Base-by-base conservation (phyloP, 1,140 invertebrate species). In the Polypedilum vanderplanki region DNA sequence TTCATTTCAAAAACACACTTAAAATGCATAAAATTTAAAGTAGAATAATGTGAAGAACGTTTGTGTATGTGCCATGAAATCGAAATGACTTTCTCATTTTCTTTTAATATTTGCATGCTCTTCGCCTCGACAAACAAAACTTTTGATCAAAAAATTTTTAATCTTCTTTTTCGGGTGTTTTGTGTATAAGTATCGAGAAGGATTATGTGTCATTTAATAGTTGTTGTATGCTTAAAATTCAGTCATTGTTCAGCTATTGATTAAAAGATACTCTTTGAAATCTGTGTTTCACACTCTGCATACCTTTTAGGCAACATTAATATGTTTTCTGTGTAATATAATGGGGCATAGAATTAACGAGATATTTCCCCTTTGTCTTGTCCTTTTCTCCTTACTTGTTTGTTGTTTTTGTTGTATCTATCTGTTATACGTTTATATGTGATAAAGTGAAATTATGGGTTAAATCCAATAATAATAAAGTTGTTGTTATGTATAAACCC, bases 301-400 rank as follows among this genome's bases (percentile, higher is more conserved):
- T 57, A 57, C 46, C 46, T 57, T n/a, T 57, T 57, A 57, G 46
- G 46, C 46, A 46, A n/a, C n/a, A n/a, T 15, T 57, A 57, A 57
- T n/a, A 57, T 15, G 15, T 57, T 57, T 57, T 57, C 46, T 57
- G n/a, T 57, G 46, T 57, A 57, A 57, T 57, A 57, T 46, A 46
- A 10, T 15, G n/a, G 15, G 46, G 46, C 46, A 57, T 57, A 57
- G 15, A 57, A 57, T 57, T 57, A 57, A 57, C 46, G 46, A 57
- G 46, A 33, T 57, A n/a, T 15, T 57, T 57, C 46, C 24, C 24
- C 15, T 57, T 57, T 57, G 46, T 57, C 46, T 12, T 57, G n/a
- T n/a, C 12, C 12, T 57, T 57, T 57, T 12, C 15, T 10, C 15
- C 46, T 4, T 57, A 46, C 15, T 46, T 57, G 12, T 15, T 57